These are phyloP conservation scores for Glomeris marginata DNA, from an alignment of 2,888 invertebrate genomes.

Conservation along the genomic window DNA sequence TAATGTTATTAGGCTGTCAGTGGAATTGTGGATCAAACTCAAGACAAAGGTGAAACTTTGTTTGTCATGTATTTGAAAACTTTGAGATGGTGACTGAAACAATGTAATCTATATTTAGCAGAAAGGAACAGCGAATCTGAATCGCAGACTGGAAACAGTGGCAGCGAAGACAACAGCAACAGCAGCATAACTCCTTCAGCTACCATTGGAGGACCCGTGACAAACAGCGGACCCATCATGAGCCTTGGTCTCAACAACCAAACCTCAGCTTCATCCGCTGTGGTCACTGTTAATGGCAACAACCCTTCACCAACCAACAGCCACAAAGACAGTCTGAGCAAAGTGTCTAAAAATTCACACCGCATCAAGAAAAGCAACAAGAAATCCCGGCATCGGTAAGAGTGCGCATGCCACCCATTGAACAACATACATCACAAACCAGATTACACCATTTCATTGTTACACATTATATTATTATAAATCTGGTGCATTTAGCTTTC, in stretches of 20 bases:
- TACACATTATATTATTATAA: too few relatives aligned
- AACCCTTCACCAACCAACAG: constrained; percentile 2
- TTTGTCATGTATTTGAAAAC: background rate
- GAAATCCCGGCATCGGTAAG: constrained; percentile 65
- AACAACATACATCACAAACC: too few relatives aligned
- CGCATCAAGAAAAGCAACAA: constrained; percentile 64
- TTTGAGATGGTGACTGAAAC: too few relatives aligned
- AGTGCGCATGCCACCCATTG: too few relatives aligned
- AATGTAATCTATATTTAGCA: constrained; percentile 29
- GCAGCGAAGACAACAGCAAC: constrained; percentile 36
- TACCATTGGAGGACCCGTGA: background rate
- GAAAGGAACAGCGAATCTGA: constrained; percentile 68
- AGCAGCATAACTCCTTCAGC: constrained; percentile 5
- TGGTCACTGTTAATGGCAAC: constrained; percentile 6
- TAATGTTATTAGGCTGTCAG: constrained; percentile 59
- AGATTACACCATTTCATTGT: too few relatives aligned
- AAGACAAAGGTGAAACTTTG: constrained; percentile 37
- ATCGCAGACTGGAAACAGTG: constrained; percentile 52
- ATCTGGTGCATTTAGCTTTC: too few relatives aligned
- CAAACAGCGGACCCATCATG: constrained; percentile 42
- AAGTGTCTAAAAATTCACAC: constrained; percentile 31
- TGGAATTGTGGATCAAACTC: constrained; percentile 57
- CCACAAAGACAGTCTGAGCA: constrained; percentile 37
- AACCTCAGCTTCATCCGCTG: background rate
- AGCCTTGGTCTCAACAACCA: constrained; percentile 21